Base-by-base conservation (phyloP, 1,140 invertebrate genomes). In the Drosophila bifasciata region DNA sequence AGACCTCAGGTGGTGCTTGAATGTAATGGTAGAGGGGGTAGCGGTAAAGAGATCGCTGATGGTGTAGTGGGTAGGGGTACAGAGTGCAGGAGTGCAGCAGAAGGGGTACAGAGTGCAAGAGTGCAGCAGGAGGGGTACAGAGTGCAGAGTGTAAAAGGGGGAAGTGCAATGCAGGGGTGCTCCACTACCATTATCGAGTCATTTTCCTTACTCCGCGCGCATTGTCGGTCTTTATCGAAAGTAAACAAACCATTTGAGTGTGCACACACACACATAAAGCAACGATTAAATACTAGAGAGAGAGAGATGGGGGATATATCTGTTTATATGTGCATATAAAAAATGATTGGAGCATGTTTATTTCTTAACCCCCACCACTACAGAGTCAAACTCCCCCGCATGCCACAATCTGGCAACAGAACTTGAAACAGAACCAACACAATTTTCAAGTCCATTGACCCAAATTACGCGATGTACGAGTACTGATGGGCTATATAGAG, bases 391-490 rank as follows among this genome's bases (percentile, higher is more conserved):
- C 60, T 23, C 15, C 4, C 25, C 57, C 25, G 7, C 25, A 28
- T 8, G 7, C 25, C 25, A 74, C 69, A 79, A 74, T 48, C 62
- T 58, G 56, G 28, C 41, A 51, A 44, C 46, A 51, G 58, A 57
- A 53, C 49, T 17, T 36, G 32, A 41, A 58, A 45, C 44, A 16
- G 19, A 59, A 51, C 62, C 53, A 63, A 63, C 43, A 50, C 11
- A 17, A 67, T 77, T 76, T 66, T 79, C 71, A 72, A 80, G 77
- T 80, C 77, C 77, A 80, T 80, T 79, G 77, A 80, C 77, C 77
- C 66, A 80, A 71, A 76, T 80, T 76, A 64, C 56, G 16, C 28
- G 28, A 28, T 8, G 28, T 28, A 28, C 28, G 28, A 28, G 40
- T n/a, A 49, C 23, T 5, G n/a, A 25, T 7, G 28, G 2, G 11